phyloP scores from a whole-genome alignment of 2,797 vertebrate species.

The Chlorospingus semifuscus region DNA sequence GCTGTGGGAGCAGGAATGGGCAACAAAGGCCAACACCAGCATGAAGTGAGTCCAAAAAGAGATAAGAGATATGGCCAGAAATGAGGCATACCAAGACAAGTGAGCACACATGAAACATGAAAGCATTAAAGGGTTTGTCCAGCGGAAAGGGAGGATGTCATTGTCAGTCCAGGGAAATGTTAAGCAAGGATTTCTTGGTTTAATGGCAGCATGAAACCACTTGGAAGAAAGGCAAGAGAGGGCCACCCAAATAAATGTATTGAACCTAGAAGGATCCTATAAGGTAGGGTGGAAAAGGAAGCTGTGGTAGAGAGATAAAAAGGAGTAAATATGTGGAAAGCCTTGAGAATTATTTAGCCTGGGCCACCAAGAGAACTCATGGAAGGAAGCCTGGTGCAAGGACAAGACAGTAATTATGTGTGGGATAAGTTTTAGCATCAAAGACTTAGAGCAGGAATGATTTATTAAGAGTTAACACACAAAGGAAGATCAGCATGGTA shows the following conservation, averaged over 20 bases:
- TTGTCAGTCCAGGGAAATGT: neutral
- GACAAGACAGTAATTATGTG: neutral
- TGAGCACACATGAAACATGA: neutral
- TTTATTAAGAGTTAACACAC: neutral
- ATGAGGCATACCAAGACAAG: neutral
- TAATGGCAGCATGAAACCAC: neutral
- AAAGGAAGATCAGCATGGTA: neutral
- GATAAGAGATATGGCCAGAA: fast-evolving
- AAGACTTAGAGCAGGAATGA: neutral
- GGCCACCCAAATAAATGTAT: neutral
- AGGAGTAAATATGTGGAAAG: neutral
- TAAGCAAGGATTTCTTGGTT: neutral
- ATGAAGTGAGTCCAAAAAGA: neutral
- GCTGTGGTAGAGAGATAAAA: neutral
- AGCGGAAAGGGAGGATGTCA: neutral
- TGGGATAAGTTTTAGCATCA: neutral
- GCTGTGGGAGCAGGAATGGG: neutral
- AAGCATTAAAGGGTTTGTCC: neutral
- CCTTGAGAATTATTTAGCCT: neutral
- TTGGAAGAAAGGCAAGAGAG: neutral
- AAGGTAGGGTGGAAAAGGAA: neutral
- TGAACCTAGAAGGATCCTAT: neutral
- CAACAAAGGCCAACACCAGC: neutral
- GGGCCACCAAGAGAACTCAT: neutral
- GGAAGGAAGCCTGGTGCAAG: neutral